Evolutionary conservation across 23 tunicate species (phyloP).

Genomic region (Trididemnum nubilum): DNA sequence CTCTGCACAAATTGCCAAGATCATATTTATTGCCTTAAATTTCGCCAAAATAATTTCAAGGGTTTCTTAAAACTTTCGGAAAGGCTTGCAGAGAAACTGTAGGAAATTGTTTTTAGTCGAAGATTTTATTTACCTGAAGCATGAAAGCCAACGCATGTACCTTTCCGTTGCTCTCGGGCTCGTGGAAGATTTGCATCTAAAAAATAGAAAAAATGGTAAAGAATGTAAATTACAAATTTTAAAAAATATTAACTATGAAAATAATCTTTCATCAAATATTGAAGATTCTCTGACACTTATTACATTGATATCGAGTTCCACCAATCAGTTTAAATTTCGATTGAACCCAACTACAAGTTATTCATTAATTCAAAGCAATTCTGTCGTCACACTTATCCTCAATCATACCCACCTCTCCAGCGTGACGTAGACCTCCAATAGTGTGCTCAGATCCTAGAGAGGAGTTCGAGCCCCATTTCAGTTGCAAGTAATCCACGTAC

Average conservation of each 20-base stretch:
- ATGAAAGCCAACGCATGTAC: constrained; percentile 25
- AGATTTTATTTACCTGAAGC: constrained; percentile 18
- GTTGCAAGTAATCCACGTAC: constrained; percentile 24
- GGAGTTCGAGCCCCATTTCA: constrained; percentile 24
- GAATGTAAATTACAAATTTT: not conserved
- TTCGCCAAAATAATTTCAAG: too few relatives aligned
- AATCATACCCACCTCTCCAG: constrained; percentile 53
- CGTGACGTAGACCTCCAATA: constrained; percentile 12
- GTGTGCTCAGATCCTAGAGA: constrained; percentile 21
- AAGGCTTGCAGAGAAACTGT: too few relatives aligned
- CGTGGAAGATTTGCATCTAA: constrained; percentile 31
- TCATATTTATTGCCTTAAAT: too few relatives aligned
- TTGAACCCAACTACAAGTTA: too few relatives aligned
- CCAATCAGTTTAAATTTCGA: too few relatives aligned
- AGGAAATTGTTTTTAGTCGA: too few relatives aligned
- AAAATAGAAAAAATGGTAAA: not conserved
- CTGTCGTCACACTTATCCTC: too few relatives aligned
- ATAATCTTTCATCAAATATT: not conserved
- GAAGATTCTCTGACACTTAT: too few relatives aligned
- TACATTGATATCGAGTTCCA: too few relatives aligned
- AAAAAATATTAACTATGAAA: not conserved
- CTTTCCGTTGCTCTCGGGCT: not conserved
- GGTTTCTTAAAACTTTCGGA: too few relatives aligned
- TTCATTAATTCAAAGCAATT: too few relatives aligned
- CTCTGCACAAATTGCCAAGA: too few relatives aligned